Evolutionary conservation across 2,113 vertebrate genomes (phyloP), one percentile per base, ranked within the genome.

Genomic region (Rousettus leschenaultii): DNA sequence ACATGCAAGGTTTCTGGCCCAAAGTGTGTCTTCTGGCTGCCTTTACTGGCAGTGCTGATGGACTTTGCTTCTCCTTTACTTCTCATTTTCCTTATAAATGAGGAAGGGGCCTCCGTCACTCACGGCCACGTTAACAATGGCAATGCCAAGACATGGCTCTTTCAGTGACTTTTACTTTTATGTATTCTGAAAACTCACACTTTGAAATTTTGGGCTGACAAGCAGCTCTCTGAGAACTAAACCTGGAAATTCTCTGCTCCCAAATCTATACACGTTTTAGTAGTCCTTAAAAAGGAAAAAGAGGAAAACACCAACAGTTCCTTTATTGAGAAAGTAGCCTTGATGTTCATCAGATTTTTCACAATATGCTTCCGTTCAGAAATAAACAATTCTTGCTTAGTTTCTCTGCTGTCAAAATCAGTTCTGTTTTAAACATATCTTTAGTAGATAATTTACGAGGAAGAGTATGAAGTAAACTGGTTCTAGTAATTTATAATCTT

Each of bases 381-480:
- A 87, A 90, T 19, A 68, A 79, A 66, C 65, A 83, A 40, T 7
- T 38, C n/a, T 89, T 93, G 53, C 88, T 95, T 51, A 35, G 33
- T 51, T 95, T 97, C 97, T 96, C 97, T 86, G 77, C 82, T 96
- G 96, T 91, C 96, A 91, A 94, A 95, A 97, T 70, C 79, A 61
- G 71, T 77, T 2, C 55, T 68, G 35, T 63, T 63, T 16, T 2
- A 71, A 90, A 26, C 61, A 53, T 16, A 24, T 75, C 75, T 74
- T 57, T 70, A 33, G 18, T 88, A 71, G 55, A 2, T 18, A 53
- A n/a, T 89, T 45, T 82, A 51, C 55, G 77, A 85, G 59, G 26
- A 40, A 43, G 24, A 28, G 30, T n/a, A 63, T 78, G 82, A 35
- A 75, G 33, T 82, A 78, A 83, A 18, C 22, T 33, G 22, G 77